Evolutionary conservation across 2,888 invertebrate genomes (phyloP).

Genomic region (Phlogophora meticulosa): DNA sequence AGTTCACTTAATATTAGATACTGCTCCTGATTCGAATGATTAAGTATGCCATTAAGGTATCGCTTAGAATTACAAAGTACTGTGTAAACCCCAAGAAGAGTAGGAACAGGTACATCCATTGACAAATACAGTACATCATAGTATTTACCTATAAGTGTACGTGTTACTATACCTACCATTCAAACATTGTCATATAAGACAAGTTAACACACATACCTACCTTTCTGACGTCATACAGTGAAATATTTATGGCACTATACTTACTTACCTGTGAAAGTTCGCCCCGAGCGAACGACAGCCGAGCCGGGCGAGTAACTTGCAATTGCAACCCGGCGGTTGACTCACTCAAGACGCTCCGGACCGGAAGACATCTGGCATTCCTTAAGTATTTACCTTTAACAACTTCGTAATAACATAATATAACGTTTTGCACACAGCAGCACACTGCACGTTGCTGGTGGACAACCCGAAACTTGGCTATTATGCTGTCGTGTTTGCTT

Average conservation of each 20-base stretch:
- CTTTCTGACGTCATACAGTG: conserved; percentile 68
- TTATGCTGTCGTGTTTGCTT: conserved; percentile 63
- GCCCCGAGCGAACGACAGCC: conserved; percentile 63
- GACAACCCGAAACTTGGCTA: conserved; percentile 30
- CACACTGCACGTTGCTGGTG: not conserved
- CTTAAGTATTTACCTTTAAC: conserved; percentile 45
- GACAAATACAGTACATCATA: no score
- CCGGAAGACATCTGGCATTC: conserved; percentile 56
- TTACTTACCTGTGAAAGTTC: conserved; percentile 77
- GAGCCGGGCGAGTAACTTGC: conserved; percentile 32
- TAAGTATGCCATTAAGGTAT: no score
- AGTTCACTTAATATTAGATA: no score
- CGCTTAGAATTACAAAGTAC: no score
- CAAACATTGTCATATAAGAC: conserved; percentile 72
- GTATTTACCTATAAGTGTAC: not conserved
- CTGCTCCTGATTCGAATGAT: no score
- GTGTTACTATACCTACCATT: conserved; percentile 37
- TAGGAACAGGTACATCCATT: no score
- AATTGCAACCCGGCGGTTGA: conserved; percentile 37
- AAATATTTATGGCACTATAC: conserved; percentile 76
- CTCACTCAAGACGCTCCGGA: conserved; percentile 14
- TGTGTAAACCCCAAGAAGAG: no score
- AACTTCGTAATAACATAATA: not conserved
- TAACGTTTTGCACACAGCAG: conserved; percentile 12
- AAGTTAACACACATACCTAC: conserved; percentile 56